Percentiles rank a stretch among this genome's conserved stretches.
Conservation (phyloP, 2,797 vertebrate genomes). For the Myiotriccus ornatus region DNA sequence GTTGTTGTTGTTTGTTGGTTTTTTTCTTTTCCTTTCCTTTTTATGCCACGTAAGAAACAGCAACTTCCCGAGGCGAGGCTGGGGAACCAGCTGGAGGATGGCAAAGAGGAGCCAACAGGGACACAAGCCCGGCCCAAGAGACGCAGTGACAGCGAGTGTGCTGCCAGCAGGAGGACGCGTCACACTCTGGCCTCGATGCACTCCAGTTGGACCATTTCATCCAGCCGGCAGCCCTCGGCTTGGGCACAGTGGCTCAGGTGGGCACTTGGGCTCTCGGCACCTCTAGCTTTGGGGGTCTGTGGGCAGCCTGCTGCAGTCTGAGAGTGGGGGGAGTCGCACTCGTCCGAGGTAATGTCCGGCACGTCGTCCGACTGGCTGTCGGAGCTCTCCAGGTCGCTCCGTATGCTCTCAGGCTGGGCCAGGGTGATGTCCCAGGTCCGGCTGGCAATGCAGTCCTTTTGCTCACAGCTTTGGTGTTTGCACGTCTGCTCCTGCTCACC, state of each 20-base stretch:
- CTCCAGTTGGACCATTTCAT: slow-evolving; percentile 71
- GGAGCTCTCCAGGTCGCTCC: slow-evolving; percentile 96
- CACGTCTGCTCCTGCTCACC: slow-evolving; percentile 66
- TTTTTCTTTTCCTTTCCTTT: not conserved
- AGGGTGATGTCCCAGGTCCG: slow-evolving; percentile 87
- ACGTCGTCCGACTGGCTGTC: slow-evolving; percentile 97
- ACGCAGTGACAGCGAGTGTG: slow-evolving; percentile 41
- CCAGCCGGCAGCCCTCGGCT: slow-evolving; percentile 69
- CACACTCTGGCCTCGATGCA: slow-evolving; percentile 77
- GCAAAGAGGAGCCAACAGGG: slow-evolving; percentile 20
- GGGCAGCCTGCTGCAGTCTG: slow-evolving; percentile 72
- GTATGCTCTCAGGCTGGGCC: slow-evolving; percentile 97
- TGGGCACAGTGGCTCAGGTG: slow-evolving; percentile 75
- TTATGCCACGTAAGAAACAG: slow-evolving; percentile 65
- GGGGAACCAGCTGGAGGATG: slow-evolving; percentile 46
- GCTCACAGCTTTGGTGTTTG: slow-evolving; percentile 78
- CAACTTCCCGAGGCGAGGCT: slow-evolving; percentile 47
- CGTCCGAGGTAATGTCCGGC: slow-evolving; percentile 93
- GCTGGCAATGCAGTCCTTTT: slow-evolving; percentile 83
- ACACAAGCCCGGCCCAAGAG: slow-evolving; percentile 28
- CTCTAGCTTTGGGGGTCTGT: slow-evolving; percentile 61
- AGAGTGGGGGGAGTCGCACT: slow-evolving; percentile 88
- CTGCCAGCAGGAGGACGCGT: slow-evolving; percentile 53
- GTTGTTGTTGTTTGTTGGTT: no score
- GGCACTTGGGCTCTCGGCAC: slow-evolving; percentile 80